Base-by-base conservation (phyloP, 2,797 vertebrate genomes). In the Toxotes lorentzi region DNA sequence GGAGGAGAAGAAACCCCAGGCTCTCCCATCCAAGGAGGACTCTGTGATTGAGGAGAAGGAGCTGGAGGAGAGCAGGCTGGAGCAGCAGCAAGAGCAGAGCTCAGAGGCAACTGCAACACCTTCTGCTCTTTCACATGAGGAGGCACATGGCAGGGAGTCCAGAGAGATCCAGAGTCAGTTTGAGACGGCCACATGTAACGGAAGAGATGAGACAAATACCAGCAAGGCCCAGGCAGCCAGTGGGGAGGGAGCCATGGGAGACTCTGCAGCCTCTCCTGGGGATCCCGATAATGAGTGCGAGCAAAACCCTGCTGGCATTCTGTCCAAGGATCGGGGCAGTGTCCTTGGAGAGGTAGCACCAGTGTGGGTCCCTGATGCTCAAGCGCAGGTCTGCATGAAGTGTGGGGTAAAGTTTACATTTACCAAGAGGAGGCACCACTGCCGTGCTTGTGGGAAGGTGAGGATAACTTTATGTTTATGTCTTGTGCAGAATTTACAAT, bases 21-120 rank as follows among this genome's bases (percentile, higher is more conserved):
- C 91, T 86, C 90, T 95, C 85, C 96, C 95, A 35, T 97, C 97
- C 50, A 99, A 99, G 94, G 98, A 99, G 94, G 97, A 99, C 93
- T 99, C 96, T 0, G 97, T 98, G 83, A 95, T 98, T 45, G 98
- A 99, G 91, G 98, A 99, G 94, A 99, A 99, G 89, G 98, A 99
- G 91, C 93, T 97, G 90, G 98, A 99, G 56, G 95, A 99, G 90
- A 97, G 97, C 86, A 94, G 96, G 64, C 95, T 95, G 78, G 97
- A 98, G 91, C 96, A 95, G 84, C 96, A 95, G 81, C 97, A 95
- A 11, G 96, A 97, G 83, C 95, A 89, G 76, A 95, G 95, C 88
- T 93, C 89, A 38, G 96, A 96, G 82, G 85, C 88, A 13, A 70
- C 91, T 64, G 94, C 95, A 93, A 79, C 77, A 19, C 43, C 82